These are phyloP conservation scores for Cynocephalus volans DNA, from an alignment of 2,113 vertebrate species.

Conservation along the genomic window DNA sequence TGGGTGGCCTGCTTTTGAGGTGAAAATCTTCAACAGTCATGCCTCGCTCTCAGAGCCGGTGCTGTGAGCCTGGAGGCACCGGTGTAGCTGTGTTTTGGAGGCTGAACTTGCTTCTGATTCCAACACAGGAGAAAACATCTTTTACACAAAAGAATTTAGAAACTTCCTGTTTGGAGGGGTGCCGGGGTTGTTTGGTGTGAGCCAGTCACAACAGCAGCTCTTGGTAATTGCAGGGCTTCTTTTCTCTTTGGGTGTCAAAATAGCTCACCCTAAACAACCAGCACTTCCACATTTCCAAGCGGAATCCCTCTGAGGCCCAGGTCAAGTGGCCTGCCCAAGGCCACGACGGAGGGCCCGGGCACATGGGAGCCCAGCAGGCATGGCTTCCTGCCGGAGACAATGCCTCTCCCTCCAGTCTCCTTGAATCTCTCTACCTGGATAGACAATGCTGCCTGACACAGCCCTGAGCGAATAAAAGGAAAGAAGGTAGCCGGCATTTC, in stretches of 20 bases:
- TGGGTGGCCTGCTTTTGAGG: not conserved
- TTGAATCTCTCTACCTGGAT: not conserved
- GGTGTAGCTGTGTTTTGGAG: not conserved
- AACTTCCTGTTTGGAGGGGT: not conserved
- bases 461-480: conserved; percentile 8
- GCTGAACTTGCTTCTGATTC: not conserved
- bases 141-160: not conserved
- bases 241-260: conserved; percentile 27
- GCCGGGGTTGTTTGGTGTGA: not conserved
- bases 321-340: conserved; percentile 37
- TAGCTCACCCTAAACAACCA: not conserved
- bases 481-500: not conserved
- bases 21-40: not conserved
- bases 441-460: not conserved
- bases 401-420: not conserved
- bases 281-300: not conserved
- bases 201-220: not conserved
- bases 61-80: not conserved
- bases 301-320: not conserved
- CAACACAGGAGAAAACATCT: not conserved
- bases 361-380: not conserved
- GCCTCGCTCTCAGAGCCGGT: not conserved
- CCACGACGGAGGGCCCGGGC: not conserved
- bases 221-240: not conserved
- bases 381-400: not conserved